Conservation (phyloP, 1,140 invertebrate species). For the Tetramorium parvispinum region DNA sequence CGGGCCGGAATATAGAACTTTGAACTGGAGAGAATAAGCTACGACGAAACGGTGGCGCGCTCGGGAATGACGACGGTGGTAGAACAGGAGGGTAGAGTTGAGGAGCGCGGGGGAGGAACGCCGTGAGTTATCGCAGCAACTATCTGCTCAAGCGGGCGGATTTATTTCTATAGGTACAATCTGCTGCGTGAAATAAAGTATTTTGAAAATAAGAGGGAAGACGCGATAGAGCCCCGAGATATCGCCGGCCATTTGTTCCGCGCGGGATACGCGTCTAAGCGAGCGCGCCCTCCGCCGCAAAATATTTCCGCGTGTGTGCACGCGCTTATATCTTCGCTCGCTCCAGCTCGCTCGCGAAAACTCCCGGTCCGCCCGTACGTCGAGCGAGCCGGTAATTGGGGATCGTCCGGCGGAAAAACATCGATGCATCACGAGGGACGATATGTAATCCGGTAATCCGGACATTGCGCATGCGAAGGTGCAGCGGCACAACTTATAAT, state of each 20-base stretch:
- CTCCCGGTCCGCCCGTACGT: constrained; percentile 4
- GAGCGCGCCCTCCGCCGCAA: constrained; percentile 25
- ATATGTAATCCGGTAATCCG: constrained; percentile 21
- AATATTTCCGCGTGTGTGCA: constrained; percentile 57
- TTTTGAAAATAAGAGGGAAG: constrained; percentile 77
- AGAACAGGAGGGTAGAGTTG: constrained; percentile 25
- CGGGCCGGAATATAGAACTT: constrained; percentile 70
- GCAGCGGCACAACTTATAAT: background rate
- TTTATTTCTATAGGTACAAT: constrained; percentile 85
- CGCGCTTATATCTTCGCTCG: constrained; percentile 21
- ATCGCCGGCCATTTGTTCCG: constrained; percentile 69
- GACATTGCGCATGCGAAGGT: background rate
- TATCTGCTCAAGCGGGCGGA: constrained; percentile 82
- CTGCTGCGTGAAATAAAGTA: constrained; percentile 83
- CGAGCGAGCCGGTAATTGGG: constrained; percentile 28
- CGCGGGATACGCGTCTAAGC: constrained; percentile 49
- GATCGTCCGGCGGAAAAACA: constrained; percentile 35
- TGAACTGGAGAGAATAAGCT: constrained; percentile 77
- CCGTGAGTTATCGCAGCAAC: constrained; percentile 80
- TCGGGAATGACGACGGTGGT: constrained; percentile 41
- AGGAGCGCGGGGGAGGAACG: constrained; percentile 40
- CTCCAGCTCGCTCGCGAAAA: constrained; percentile 36
- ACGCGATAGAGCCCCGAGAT: constrained; percentile 69
- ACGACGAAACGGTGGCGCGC: constrained; percentile 39
- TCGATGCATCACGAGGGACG: background rate